Percentiles rank a stretch among this genome's conserved stretches.
These are phyloP conservation scores for Eupithecia tripunctaria DNA, from an alignment of 2,888 invertebrate genomes.

Conservation along the genomic window DNA sequence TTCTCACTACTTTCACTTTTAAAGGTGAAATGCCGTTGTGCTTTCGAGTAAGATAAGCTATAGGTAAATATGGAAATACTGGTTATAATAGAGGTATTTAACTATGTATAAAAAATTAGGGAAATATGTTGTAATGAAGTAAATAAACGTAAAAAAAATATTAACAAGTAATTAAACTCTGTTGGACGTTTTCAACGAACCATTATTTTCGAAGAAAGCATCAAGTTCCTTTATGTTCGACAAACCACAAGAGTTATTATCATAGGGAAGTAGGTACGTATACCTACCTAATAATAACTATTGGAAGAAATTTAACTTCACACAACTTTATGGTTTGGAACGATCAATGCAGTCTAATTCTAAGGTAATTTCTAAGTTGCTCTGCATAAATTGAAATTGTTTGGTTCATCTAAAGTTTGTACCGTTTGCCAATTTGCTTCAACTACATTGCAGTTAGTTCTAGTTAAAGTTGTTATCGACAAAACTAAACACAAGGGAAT, in stretches of 20 bases:
- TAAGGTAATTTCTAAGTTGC: constrained; percentile 7
- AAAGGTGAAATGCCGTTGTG: background rate
- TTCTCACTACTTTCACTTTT: constrained; percentile 46
- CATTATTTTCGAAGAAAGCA: background rate
- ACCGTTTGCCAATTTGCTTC: constrained; percentile 10
- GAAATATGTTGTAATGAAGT: background rate
- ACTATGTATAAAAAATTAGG: background rate
- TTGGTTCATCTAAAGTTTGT: constrained; percentile 10
- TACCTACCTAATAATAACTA: background rate
- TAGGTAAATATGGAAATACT: background rate
- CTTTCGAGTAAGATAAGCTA: background rate
- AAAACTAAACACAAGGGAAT: background rate
- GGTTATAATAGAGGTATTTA: background rate
- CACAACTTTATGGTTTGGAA: background rate
- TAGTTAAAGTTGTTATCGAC: background rate
- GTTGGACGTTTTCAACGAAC: background rate
- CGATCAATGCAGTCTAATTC: background rate
- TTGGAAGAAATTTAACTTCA: background rate
- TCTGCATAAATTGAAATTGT: constrained; percentile 4
- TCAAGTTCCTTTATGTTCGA: background rate
- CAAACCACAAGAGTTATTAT: background rate
- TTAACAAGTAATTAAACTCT: background rate
- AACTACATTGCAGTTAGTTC: background rate
- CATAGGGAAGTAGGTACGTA: background rate
- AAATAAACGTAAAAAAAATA: no score